Evolutionary conservation across 2,888 invertebrate genomes (phyloP).

Genomic region (Drosophila anomalata): DNA sequence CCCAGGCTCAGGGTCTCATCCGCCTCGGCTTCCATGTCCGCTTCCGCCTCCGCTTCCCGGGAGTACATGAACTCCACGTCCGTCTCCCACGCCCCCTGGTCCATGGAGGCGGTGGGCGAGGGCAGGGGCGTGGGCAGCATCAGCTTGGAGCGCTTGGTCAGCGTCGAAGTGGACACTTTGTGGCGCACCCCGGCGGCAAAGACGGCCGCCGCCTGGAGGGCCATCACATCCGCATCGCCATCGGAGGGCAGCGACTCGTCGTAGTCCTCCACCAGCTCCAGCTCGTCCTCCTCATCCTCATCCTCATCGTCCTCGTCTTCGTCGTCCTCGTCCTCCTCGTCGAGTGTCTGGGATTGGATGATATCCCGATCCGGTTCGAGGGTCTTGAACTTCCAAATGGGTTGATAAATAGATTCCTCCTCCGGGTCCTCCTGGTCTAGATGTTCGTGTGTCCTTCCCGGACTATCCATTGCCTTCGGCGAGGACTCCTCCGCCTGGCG

Average conservation of each 20-base stretch:
- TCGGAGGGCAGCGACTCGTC: conserved; percentile 27
- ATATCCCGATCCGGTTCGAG: conserved; percentile 5
- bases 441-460: not conserved
- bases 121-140: conserved; percentile 51
- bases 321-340: conserved; percentile 62
- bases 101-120: conserved; percentile 70
- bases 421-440: conserved; percentile 21
- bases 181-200: conserved; percentile 67
- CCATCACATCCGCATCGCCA: conserved; percentile 46
- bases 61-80: conserved; percentile 83
- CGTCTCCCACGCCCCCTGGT: conserved; percentile 83
- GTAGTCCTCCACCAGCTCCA: conserved; percentile 59
- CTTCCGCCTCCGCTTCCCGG: conserved; percentile 50
- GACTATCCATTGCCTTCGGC: conserved; percentile 19
- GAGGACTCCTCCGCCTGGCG: conserved; percentile 21
- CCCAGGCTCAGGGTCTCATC: conserved; percentile 71
- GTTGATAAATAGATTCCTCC: conserved; percentile 83
- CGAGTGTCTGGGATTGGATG: not conserved
- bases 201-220: conserved; percentile 61
- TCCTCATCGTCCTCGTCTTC: conserved; percentile 32
- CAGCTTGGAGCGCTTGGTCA: conserved; percentile 32
- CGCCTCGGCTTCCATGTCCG: not conserved
- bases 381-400: conserved; percentile 82
- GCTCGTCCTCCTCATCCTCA: conserved; percentile 35
- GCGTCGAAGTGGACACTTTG: conserved; percentile 47